These are phyloP conservation scores for Drymodes brunneopygia DNA, from an alignment of 2,113 vertebrate genomes.

Conservation along the genomic window DNA sequence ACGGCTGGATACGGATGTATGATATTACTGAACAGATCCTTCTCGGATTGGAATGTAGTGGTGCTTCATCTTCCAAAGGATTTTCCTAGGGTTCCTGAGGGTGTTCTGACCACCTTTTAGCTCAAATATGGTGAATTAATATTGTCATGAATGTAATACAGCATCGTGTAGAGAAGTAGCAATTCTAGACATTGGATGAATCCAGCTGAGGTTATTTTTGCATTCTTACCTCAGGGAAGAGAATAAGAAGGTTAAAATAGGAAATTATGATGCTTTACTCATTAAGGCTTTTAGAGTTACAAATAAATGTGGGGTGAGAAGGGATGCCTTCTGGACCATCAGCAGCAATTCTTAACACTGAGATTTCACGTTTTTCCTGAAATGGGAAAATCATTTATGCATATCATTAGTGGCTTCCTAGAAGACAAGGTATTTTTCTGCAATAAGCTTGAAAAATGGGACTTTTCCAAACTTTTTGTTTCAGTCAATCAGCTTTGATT, in stretches of 20 bases:
- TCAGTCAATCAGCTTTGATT: conserved; percentile 16
- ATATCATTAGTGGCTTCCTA: neutral
- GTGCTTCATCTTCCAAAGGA: neutral
- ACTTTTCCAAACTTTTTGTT: conserved; percentile 12
- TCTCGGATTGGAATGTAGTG: neutral
- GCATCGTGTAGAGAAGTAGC: neutral
- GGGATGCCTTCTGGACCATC: neutral
- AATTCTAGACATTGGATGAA: neutral
- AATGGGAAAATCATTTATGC: conserved; percentile 9
- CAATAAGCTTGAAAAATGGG: neutral
- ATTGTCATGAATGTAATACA: neutral
- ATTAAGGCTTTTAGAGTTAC: neutral
- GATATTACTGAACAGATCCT: neutral
- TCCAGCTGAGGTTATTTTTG: neutral
- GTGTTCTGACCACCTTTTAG: neutral
- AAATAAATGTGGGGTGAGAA: neutral
- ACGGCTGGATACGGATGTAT: neutral
- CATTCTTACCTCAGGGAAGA: neutral
- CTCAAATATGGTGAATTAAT: neutral
- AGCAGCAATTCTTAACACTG: neutral
- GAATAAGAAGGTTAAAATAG: neutral
- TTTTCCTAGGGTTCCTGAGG: neutral
- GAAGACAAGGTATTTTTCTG: conserved; percentile 11
- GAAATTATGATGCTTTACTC: neutral
- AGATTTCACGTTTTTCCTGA: neutral